Percentiles rank a stretch among this genome's conserved stretches.
Conservation (phyloP, 37 sponge, comb jelly and placozoan species). For the Cladorhizidae sp. region DNA sequence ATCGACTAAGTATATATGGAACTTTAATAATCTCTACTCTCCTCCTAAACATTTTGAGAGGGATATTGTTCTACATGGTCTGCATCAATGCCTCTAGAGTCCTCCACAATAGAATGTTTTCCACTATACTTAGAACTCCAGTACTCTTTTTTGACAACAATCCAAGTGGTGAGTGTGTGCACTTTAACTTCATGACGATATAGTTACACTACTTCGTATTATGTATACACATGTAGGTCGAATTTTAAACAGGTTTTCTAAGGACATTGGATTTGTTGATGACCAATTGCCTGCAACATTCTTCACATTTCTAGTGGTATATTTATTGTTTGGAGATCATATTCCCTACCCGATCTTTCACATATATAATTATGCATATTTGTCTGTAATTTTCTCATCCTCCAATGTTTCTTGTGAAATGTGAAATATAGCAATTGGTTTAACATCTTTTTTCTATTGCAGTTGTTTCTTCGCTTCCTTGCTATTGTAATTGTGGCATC, state of each 20-base stretch:
- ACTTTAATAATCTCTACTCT: conserved; percentile 14
- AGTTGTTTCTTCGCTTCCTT: conserved; percentile 54
- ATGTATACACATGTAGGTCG: conserved; percentile 45
- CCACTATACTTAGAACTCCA: conserved; percentile 60
- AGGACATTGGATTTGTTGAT: conserved; percentile 78
- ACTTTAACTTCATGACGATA: neutral
- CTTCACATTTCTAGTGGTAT: conserved; percentile 45
- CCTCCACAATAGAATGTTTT: conserved; percentile 77
- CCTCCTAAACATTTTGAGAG: conserved; percentile 31
- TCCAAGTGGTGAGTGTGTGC: conserved; percentile 53
- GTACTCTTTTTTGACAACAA: conserved; percentile 82
- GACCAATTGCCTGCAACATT: conserved; percentile 60
- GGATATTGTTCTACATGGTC: conserved; percentile 26
- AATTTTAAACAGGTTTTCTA: conserved; percentile 79
- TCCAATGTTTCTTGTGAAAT: neutral
- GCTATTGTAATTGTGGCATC: conserved; percentile 52
- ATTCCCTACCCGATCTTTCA: neutral
- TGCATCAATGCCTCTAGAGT: conserved; percentile 57
- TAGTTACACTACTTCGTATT: neutral
- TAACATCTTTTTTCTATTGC: neutral
- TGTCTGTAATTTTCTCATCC: too few species aligned
- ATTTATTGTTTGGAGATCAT: neutral
- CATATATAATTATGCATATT: too few species aligned
- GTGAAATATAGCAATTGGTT: neutral
- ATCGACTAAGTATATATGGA: neutral